A percentile compares a stretch with the other conserved stretches of the same genome.
Evolutionary conservation across 2,888 invertebrate genomes (phyloP).

Genomic region (Phorcus lineatus): DNA sequence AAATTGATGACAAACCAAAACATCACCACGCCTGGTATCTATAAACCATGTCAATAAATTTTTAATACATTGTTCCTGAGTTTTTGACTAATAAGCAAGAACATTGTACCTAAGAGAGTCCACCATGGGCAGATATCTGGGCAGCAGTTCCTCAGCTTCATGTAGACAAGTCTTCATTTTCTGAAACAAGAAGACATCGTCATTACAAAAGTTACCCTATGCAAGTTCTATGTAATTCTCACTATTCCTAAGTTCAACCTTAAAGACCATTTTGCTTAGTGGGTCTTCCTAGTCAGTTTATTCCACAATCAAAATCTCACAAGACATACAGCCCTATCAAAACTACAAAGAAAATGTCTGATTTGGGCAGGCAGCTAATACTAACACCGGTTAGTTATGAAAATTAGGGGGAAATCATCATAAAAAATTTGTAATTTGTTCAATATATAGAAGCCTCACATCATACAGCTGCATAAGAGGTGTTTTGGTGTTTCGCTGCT

Average conservation of each 20-base stretch:
- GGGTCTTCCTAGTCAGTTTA: too few species aligned
- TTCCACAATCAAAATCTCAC: too few species aligned
- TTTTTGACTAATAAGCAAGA: background rate
- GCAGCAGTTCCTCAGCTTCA: slow-evolving; percentile 81
- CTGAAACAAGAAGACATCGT: slow-evolving; percentile 50
- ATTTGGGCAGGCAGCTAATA: too few species aligned
- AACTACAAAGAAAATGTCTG: too few species aligned
- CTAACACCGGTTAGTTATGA: too few species aligned
- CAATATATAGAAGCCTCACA: slow-evolving; percentile 53
- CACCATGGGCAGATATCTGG: slow-evolving; percentile 80
- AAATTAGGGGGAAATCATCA: too few species aligned
- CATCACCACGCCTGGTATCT: too few species aligned
- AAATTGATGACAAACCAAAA: too few species aligned
- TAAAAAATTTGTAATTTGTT: too few species aligned
- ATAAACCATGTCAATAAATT: too few species aligned
- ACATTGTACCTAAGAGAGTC: slow-evolving; percentile 78
- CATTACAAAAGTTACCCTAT: background rate
- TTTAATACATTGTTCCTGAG: too few species aligned
- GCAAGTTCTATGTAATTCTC: background rate
- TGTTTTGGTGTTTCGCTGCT: slow-evolving; percentile 87
- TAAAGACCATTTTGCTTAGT: background rate
- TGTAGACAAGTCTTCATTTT: slow-evolving; percentile 85
- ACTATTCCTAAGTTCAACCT: background rate
- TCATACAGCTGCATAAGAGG: slow-evolving; percentile 88
- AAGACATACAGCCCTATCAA: too few species aligned